Evolutionary conservation across 2,113 vertebrate genomes (phyloP), one percentile per base, ranked within the genome.

Genomic region (Chiloscyllium plagiosum): DNA sequence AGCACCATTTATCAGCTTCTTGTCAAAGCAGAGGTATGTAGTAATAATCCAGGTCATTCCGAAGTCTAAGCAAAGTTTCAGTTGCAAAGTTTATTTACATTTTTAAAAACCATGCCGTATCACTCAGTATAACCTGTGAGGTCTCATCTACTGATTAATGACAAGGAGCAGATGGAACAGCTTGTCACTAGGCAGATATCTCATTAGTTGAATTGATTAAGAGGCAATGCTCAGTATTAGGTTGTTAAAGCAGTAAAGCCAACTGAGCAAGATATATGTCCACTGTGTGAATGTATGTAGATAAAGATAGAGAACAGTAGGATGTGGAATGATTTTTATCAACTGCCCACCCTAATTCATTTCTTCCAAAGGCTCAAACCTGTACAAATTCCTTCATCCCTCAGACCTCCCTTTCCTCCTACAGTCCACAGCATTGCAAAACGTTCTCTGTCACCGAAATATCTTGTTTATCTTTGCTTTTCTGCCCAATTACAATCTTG

Each of bases 21-120:
- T 50, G 26, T 95, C 69, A 95, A 50, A 66, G 94, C 94, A 72
- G 68, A 72, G 94, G 94, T 95, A 95, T 76, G 94, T 95, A 50
- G 26, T 26, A 95, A 94, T 70, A 42, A 22, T 3, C 19, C 8
- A 90, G 13, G n/a, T 68, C 26, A 65, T 50, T 61, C 10, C 87
- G 61, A 90, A 5, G 61, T n/a, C 24, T 26, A 26, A 94, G 47
- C 42, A 47, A 70, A 37, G 19, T 37, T 94, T 94, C 4, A 4
- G 15, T 90, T 65, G 26, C 15, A 61, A 90, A 56, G 52, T n/a
- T 61, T 90, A 61, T 90, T 90, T n/a, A 61, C 13, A 52, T n/a
- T 90, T 61, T 69, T 8, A 6, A 42, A 8, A 68, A 33, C 2
- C 42, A 22, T 94, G 33, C 92, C 42, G 2, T 8, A 94, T 3